These are phyloP conservation scores for Pangasianodon hypophthalmus DNA, from an alignment of 2,113 vertebrate species.

Conservation along the genomic window DNA sequence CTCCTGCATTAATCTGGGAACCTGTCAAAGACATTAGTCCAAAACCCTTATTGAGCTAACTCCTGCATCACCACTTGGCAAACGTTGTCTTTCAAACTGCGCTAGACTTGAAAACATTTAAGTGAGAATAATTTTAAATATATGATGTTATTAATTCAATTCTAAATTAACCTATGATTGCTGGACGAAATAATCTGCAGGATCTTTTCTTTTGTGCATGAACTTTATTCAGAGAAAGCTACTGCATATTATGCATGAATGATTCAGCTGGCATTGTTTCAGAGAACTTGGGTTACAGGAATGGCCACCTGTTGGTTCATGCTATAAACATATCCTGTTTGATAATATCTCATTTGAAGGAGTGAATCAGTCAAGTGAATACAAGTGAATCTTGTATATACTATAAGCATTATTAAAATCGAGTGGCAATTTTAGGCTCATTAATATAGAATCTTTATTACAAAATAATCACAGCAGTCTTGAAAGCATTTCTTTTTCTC, in stretches of 20 bases:
- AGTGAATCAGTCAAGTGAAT: not conserved
- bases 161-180: not conserved
- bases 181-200: not conserved
- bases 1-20: slow-evolving; percentile 3
- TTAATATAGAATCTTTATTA: too few species aligned
- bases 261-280: not conserved
- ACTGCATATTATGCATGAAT: not conserved
- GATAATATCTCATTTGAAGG: not conserved
- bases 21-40: not conserved
- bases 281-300: not conserved
- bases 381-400: not conserved
- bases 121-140: not conserved
- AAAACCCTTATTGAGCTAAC: not conserved
- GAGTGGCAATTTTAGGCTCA: too few species aligned
- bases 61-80: not conserved
- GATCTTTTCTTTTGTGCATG: not conserved
- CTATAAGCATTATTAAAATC: too few species aligned
- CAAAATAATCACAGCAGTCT: not conserved
- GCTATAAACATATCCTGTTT: not conserved
- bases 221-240: too few species aligned
- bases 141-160: not conserved
- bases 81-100: not conserved
- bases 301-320: not conserved
- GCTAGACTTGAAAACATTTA: not conserved
- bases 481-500: not conserved